Conservation (phyloP, 2,797 vertebrate species). For the Rallus crepitans region DNA sequence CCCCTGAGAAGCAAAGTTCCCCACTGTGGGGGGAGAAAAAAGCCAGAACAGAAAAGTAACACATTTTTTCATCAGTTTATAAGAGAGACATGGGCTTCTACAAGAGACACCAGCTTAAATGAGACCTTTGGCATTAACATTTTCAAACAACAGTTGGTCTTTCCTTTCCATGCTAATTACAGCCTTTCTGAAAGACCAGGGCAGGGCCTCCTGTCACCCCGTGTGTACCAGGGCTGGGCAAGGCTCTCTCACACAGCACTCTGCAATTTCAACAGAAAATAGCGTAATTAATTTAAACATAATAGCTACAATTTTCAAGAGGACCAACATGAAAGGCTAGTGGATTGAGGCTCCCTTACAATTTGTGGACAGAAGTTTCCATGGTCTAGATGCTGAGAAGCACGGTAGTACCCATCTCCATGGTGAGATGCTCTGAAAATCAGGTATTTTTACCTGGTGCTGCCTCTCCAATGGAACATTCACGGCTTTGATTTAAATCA, state of each 20-base stretch:
- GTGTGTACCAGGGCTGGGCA: neutral
- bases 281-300: conserved; percentile 42
- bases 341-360: neutral
- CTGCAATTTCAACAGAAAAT: neutral
- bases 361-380: neutral
- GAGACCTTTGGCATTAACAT: conserved; percentile 39
- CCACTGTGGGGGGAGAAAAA: neutral
- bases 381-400: neutral
- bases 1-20: neutral
- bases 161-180: conserved; percentile 12
- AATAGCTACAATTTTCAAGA: conserved; percentile 39
- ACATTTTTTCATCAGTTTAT: neutral
- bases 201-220: neutral
- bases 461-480: neutral
- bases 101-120: neutral
- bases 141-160: conserved; percentile 31
- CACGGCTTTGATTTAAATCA: neutral
- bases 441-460: neutral
- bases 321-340: neutral
- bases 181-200: conserved; percentile 19
- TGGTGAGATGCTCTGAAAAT: neutral
- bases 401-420: neutral
- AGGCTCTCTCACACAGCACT: neutral
- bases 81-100: neutral
- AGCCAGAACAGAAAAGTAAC: neutral